Conservation (phyloP, 1,140 invertebrate species). For the Magallana gigas region DNA sequence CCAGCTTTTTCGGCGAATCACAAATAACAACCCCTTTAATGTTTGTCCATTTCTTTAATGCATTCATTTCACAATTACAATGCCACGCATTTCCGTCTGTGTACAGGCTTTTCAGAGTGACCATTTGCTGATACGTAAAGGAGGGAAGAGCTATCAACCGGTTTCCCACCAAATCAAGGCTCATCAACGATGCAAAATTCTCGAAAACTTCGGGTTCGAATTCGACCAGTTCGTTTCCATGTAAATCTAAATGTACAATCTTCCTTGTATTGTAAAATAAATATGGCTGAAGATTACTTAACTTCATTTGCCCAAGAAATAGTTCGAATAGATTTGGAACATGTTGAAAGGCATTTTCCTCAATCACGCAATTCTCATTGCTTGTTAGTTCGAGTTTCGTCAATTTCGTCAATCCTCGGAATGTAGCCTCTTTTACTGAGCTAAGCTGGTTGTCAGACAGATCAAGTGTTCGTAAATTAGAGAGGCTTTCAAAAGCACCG, state of each 20-base stretch:
- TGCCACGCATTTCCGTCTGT: conserved; percentile 23
- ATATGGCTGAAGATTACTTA: neutral
- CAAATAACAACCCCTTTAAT: neutral
- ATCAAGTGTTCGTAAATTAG: conserved; percentile 13
- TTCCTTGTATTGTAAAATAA: neutral
- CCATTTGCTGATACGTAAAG: neutral
- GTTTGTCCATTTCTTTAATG: conserved; percentile 22
- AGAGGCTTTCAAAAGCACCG: conserved; percentile 10
- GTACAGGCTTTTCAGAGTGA: neutral
- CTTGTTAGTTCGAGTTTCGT: conserved; percentile 32
- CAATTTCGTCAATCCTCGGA: conserved; percentile 9
- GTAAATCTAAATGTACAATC: conserved; percentile 18
- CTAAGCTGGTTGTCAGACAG: conserved; percentile 1
- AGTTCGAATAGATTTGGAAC: neutral
- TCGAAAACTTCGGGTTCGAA: conserved; percentile 8
- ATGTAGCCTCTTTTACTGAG: neutral
- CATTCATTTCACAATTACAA: conserved; percentile 32
- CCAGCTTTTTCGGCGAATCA: neutral
- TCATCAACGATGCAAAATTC: neutral
- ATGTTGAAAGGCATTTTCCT: neutral
- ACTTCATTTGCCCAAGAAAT: conserved; percentile 32
- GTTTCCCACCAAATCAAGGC: conserved; percentile 22
- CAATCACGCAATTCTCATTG: conserved; percentile 3
- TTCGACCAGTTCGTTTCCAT: conserved; percentile 21
- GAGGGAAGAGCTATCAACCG: neutral